These are phyloP conservation scores for Calephelis virginiensis DNA, from an alignment of 1,140 invertebrate species.

Conservation along the genomic window DNA sequence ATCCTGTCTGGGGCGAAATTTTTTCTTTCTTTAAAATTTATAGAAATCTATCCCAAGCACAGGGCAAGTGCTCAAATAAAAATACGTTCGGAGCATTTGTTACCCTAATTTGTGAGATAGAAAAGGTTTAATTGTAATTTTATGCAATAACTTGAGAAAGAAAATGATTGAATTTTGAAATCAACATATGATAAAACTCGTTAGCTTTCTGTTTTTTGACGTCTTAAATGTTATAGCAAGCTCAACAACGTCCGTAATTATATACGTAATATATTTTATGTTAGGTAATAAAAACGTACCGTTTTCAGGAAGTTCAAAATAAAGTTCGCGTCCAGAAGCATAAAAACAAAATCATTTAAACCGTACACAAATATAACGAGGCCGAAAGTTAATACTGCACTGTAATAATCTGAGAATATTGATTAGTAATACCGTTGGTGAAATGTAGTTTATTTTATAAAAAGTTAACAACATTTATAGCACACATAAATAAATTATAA, in stretches of 20 bases:
- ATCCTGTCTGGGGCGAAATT: too few species aligned
- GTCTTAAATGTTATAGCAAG: not conserved
- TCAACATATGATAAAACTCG: too few species aligned
- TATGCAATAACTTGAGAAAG: too few species aligned
- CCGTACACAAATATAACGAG: not conserved
- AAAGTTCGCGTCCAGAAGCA: not conserved
- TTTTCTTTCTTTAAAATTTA: too few species aligned
- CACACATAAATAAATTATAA: conserved; percentile 11
- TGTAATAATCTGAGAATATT: not conserved
- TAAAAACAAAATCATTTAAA: not conserved
- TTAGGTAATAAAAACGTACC: not conserved
- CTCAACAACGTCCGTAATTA: not conserved
- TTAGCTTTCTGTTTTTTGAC: too few species aligned
- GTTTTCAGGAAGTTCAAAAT: not conserved
- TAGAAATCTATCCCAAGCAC: too few species aligned
- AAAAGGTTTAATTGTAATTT: too few species aligned
- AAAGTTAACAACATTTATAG: conserved; percentile 2
- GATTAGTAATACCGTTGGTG: not conserved
- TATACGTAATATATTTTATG: not conserved
- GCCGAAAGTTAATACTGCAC: not conserved
- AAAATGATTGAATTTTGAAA: too few species aligned
- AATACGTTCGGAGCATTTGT: too few species aligned
- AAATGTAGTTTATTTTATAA: not conserved
- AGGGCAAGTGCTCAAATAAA: too few species aligned
- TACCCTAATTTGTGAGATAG: too few species aligned